These are phyloP conservation scores for Zygogramma bicolorata DNA, from an alignment of 2,888 invertebrate genomes.

Conservation along the genomic window DNA sequence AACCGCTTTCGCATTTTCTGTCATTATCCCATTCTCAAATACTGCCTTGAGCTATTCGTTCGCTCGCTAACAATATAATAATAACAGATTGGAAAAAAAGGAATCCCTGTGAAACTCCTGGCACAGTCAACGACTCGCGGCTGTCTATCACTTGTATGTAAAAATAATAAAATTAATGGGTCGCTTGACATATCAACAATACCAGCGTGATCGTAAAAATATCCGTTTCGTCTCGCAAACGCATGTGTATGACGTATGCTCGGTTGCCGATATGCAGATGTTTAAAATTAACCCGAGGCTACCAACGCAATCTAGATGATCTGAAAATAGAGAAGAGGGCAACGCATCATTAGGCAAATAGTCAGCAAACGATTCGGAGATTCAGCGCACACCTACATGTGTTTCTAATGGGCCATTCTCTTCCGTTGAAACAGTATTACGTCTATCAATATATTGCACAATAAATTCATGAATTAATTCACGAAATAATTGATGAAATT, in stretches of 20 bases:
- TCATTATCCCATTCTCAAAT: slow-evolving; percentile 6
- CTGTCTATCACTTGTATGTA: background rate
- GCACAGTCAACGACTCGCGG: background rate
- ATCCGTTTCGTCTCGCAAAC: background rate
- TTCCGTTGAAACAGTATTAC: slow-evolving; percentile 11
- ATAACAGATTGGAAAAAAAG: background rate
- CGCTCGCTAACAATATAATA: slow-evolving; percentile 7
- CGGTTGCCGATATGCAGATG: slow-evolving; percentile 53
- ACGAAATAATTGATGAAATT: too few species aligned
- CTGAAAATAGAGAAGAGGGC: slow-evolving; percentile 59
- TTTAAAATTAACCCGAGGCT: slow-evolving; percentile 58
- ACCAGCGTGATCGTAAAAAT: slow-evolving; percentile 15
- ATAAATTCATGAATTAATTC: too few species aligned
- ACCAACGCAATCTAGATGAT: slow-evolving; percentile 53
- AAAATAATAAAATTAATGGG: slow-evolving; percentile 9
- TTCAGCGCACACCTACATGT: slow-evolving; percentile 26
- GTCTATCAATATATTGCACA: background rate
- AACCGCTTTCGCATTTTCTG: background rate
- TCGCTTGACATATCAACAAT: slow-evolving; percentile 11
- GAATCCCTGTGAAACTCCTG: background rate
- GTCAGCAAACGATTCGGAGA: slow-evolving; percentile 52
- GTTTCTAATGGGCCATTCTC: slow-evolving; percentile 26
- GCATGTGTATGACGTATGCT: slow-evolving; percentile 40
- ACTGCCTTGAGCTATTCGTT: background rate
- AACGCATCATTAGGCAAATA: slow-evolving; percentile 62